These are phyloP conservation scores for Tapirus terrestris DNA, from an alignment of 2,113 vertebrate species.

Conservation along the genomic window DNA sequence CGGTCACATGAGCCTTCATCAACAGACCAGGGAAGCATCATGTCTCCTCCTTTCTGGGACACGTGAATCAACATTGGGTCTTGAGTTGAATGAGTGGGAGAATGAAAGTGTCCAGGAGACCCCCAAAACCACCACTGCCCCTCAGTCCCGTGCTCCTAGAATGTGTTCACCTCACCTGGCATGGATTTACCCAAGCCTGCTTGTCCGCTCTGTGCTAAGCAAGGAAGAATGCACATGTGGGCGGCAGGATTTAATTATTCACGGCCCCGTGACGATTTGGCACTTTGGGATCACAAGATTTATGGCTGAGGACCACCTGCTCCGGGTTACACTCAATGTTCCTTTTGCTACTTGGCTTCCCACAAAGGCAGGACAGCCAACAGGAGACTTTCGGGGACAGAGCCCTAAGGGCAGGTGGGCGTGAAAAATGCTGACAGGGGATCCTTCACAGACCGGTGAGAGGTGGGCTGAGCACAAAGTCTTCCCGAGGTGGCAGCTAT, in stretches of 20 bases:
- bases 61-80: background rate
- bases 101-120: rapidly evolving
- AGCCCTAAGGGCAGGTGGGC: rapidly evolving
- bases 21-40: too few species aligned
- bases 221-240: rapidly evolving
- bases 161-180: rapidly evolving
- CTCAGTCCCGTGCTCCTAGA: rapidly evolving
- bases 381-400: too few species aligned
- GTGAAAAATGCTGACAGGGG: rapidly evolving
- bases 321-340: rapidly evolving
- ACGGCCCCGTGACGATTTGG: rapidly evolving
- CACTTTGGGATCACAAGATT: background rate
- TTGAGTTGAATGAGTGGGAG: too few species aligned
- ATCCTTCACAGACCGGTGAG: rapidly evolving
- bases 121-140: rapidly evolving
- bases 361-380: rapidly evolving
- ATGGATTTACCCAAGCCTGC: rapidly evolving
- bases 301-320: rapidly evolving
- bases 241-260: background rate
- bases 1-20: background rate
- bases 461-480: rapidly evolving
- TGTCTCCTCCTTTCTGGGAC: rapidly evolving
- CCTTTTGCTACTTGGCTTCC: rapidly evolving
- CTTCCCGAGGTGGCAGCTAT: rapidly evolving
- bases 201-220: rapidly evolving